Base-by-base conservation (phyloP, 1,140 invertebrate genomes). In the Metopolophium dirhodum region DNA sequence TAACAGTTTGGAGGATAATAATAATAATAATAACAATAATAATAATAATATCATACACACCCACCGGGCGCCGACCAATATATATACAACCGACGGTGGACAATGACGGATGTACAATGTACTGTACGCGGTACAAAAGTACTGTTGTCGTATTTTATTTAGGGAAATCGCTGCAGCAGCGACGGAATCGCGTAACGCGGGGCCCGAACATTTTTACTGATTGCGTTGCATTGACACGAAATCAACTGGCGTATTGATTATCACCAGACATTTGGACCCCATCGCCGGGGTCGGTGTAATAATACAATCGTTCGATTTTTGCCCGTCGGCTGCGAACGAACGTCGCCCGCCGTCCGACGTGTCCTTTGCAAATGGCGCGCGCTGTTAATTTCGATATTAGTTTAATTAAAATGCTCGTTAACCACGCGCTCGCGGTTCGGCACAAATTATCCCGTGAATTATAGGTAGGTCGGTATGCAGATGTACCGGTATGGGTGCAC, bases 191-290 rank as follows among this genome's bases (percentile, higher is more conserved):
- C 61, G 11, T 68, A 37, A 37, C 26, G 9, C 9, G 26, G 26
- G 57, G 57, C 57, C 22, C 2, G 83, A 26, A 41, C 41, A 41
- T 85, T 41, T 85, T 41, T 37, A 85, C 37, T 41, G 37, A 85
- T 85, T 85, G 41, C 83, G 41, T 45, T 30, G 37, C 37, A 85
- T 41, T 41, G 41, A 85, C 83, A 85, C 83, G 83, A 85, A 85
- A 85, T 85, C 83, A 85, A 77, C 61, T 18, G 61, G 41, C 37
- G 37, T 85, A 85, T 85, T 85, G 83, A 85, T 85, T 85, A 85
- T 85, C 83, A 9, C 83, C 37, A 85, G 35, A 26, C 41, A 85
- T 85, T 85, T 85, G 6, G 61, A n/a, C 37, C 37, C 83, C 30
- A 26, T 41, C 35, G 1, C 0, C 3, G 37, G 37, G 22, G 37